Conservation (phyloP, 2,888 invertebrate genomes). For the Lacanobia wlatinum region DNA sequence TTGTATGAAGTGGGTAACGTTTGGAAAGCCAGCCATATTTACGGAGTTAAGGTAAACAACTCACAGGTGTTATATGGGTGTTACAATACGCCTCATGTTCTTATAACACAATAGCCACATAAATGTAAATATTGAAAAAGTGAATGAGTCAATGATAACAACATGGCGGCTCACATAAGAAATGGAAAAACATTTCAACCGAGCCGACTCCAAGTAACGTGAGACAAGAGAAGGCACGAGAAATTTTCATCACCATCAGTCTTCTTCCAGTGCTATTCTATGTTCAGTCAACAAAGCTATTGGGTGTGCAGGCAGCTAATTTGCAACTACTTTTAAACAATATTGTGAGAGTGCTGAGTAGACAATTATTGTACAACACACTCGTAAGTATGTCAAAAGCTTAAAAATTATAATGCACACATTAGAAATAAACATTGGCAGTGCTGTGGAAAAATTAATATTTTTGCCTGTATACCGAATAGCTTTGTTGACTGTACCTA, state of each 20-base stretch:
- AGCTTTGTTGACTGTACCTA: no score
- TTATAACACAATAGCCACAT: not conserved
- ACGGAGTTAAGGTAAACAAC: not conserved
- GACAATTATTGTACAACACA: no score
- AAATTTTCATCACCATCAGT: not conserved
- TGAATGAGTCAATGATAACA: not conserved
- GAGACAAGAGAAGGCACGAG: no score
- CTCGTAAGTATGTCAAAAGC: no score
- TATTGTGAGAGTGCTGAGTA: no score
- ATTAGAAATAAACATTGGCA: no score
- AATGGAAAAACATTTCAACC: conserved; percentile 2
- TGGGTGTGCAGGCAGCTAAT: no score
- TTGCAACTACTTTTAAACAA: no score
- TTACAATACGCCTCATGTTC: not conserved
- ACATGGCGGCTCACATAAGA: not conserved
- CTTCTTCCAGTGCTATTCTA: not conserved
- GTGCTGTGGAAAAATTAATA: no score
- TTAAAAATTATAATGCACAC: no score
- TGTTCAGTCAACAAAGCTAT: no score
- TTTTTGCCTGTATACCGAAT: no score
- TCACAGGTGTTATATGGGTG: not conserved
- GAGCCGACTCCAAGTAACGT: not conserved
- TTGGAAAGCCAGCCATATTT: not conserved
- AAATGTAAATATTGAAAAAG: conserved; percentile 9
- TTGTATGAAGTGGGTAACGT: not conserved